phyloP scores from a whole-genome alignment of 92 coral and sea anemone genomes.

The Scolanthus callimorphus region DNA sequence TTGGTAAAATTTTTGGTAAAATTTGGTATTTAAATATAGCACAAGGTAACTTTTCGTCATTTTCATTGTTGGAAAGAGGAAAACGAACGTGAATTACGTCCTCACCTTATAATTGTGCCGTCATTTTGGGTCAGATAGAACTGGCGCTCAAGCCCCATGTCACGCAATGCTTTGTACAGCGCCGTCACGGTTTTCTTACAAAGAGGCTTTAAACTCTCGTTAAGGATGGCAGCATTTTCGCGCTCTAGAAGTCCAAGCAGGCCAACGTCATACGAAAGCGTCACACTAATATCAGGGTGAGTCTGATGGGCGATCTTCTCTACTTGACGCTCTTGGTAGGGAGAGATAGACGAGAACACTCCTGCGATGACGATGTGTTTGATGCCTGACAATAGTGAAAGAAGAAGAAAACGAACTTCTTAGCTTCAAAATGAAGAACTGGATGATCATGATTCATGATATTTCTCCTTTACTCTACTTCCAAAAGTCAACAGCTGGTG shows the following conservation, averaged over 20 bases:
- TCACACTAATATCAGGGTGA: conserved; percentile 70
- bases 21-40: too few species aligned
- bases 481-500: too few species aligned
- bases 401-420: too few species aligned
- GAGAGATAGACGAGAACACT: conserved; percentile 75
- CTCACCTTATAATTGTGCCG: conserved; percentile 89
- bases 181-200: conserved; percentile 65
- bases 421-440: too few species aligned
- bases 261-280: conserved; percentile 83
- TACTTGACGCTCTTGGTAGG: conserved; percentile 63
- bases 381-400: conserved; percentile 32
- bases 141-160: conserved; percentile 81
- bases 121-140: conserved; percentile 95
- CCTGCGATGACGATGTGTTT: conserved; percentile 81
- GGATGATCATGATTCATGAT: too few species aligned
- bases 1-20: too few species aligned
- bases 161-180: conserved; percentile 56
- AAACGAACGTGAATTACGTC: too few species aligned
- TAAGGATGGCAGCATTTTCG: conserved; percentile 90
- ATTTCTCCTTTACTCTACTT: too few species aligned
- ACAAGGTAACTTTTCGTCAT: too few species aligned
- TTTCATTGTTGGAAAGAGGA: too few species aligned
- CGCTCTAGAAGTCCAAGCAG: conserved; percentile 84
- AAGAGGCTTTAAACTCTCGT: conserved; percentile 88
- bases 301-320: conserved; percentile 40